Base-by-base conservation (phyloP, 2,113 vertebrate genomes). In the Rhegmatorhina hoffmannsi region DNA sequence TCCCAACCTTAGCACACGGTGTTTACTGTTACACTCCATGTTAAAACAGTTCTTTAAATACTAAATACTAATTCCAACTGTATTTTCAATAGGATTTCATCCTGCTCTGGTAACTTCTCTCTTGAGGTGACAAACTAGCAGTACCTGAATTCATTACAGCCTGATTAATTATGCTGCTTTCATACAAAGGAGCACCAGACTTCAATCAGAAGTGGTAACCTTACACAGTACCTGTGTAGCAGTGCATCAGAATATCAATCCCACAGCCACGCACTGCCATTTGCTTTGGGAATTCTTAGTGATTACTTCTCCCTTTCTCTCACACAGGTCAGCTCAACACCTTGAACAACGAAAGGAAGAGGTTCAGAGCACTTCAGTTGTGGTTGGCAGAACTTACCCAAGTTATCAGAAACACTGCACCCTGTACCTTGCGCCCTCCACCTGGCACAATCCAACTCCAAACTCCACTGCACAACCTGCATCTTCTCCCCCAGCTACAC, bases 101-200 rank as follows among this genome's bases (percentile, higher is more conserved):
- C n/a, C 55, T 72, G 89, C 67, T 92, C 82, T 85, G 56, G 69
- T 64, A 83, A 82, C n/a, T 96, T 91, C 8, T 89, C 80, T 97
- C 86, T 97, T 36, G 46, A 96, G 94, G 96, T 97, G 95, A 97
- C 88, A 89, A 89, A 95, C 94, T 26, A 9, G 73, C 86, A 94
- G 87, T 70, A 91, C 89, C 91, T 95, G 97, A 97, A 97, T 96
- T 96, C 93, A 95, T 98, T 97, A 97, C 81, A 91, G 84, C 80
- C 92, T 96, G 94, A 97, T 98, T 97, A 97, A 97, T 97, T 97
- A 96, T 92, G 92, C 94, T 92, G 91, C 77, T 95, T 97, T 72
- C 79, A 94, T 91, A 90, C 55, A 76, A 95, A 96, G 75, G 77
- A 56, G 86, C 87, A 31, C 16, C 72, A 94, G 59, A 87, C 95